Percentiles rank a stretch among this genome's conserved stretches.
Evolutionary conservation across 2,113 vertebrate genomes (phyloP).

Genomic region (Chionis minor): DNA sequence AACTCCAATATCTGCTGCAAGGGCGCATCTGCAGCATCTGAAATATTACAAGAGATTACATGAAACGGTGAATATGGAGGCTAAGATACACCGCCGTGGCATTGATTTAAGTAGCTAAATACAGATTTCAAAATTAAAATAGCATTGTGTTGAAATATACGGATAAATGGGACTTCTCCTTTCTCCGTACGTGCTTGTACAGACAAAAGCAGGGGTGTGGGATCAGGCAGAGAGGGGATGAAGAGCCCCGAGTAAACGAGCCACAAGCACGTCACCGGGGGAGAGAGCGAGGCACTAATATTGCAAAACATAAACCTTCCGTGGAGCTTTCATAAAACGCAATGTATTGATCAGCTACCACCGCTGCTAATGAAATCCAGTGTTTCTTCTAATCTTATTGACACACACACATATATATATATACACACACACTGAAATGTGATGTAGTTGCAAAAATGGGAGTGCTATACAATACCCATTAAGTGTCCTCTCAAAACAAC

Average conservation of each 20-base stretch:
- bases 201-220: background rate
- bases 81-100: background rate
- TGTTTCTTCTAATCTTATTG: background rate
- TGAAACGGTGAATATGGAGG: background rate
- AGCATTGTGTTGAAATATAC: background rate
- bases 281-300: background rate
- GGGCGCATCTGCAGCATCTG: background rate
- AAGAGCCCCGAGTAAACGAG: background rate
- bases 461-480: fast-evolving
- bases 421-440: background rate
- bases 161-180: background rate
- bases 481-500: background rate
- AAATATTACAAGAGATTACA: background rate
- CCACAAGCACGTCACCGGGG: background rate
- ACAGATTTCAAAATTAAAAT: background rate
- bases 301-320: background rate
- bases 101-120: background rate
- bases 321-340: background rate
- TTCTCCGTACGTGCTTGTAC: background rate
- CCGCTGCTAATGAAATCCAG: background rate
- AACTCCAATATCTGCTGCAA: constrained; percentile 26
- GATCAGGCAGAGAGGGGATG: background rate
- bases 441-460: background rate
- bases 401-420: too few relatives aligned
- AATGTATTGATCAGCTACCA: background rate